Evolutionary conservation across 2,113 vertebrate genomes (phyloP), one percentile per base, ranked within the genome.

Genomic region (Petrocephalus zakoni): DNA sequence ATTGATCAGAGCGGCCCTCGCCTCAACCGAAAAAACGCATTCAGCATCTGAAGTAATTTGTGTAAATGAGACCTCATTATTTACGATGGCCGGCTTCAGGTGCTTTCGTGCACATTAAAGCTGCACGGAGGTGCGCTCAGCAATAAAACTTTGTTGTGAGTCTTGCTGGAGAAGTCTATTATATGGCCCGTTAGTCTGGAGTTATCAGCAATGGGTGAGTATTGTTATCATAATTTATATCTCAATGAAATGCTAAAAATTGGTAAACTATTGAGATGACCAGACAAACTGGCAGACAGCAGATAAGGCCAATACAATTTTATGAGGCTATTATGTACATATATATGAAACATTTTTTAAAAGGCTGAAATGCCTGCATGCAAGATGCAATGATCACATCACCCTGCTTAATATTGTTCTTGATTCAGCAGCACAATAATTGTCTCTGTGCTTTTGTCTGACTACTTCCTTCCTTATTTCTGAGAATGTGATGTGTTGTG

Each of bases 21-120:
- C 93, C 96, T 95, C 97, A 96, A 96, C 96, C 1, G 42, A 96
- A 97, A 96, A 97, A 97, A 95, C 97, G 37, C 97, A 97, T 98
- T 98, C 97, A 97, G 97, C 94, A 93, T 96, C 97, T 95, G 86
- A 92, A 97, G 96, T 94, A 95, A 97, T 97, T 97, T 97, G 97
- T 97, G 96, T 98, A 99, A 96, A 99, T 97, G 97, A 97, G 97
- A 96, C 96, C 22, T 97, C 94, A 94, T 97, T 97, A 99, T 96
- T 96, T 97, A 96, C 94, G 96, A 95, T 92, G 94, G 93, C 94
- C 95, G 96, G 96, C 95, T 93, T 95, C 92, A 94, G 94, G 95
- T 94, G 93, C 94, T 94, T 95, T 94, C 92, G 91, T 94, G 94
- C 94, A 92, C 91, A 86, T 92, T 93, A 94, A 94, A 93, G 93